Evolutionary conservation across 2,888 invertebrate genomes (phyloP), one percentile per base, ranked within the genome.

Genomic region (Orthonevra nobilis): DNA sequence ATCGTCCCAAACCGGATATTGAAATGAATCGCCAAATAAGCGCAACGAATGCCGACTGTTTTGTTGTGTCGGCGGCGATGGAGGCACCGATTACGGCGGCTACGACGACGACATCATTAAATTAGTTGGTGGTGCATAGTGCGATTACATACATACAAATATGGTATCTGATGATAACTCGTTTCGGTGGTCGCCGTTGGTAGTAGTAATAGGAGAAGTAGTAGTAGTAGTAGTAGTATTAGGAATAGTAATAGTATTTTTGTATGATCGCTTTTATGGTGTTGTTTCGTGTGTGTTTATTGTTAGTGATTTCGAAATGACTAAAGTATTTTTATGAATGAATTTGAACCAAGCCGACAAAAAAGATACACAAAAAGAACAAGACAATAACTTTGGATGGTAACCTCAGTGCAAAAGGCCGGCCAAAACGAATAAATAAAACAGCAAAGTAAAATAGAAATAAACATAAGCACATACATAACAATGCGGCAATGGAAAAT

Each of bases 241-340:
- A n/a, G n/a, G n/a, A n/a, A n/a, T n/a, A n/a, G n/a, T n/a, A n/a
- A n/a, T n/a, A n/a, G 44, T 63, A 46, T n/a, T 58, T 64, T 26
- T n/a, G 17, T 17, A 36, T 61, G 46, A 14, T 19, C 36, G 20
- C 23, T 17, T 26, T 36, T 48, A 48, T 19, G 30, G 46, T 46
- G 15, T 40, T 38, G 20, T 10, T 44, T 4, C 42, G 56, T 73
- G 28, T 66, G 60, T 60, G 42, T 32, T 14, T 46, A 32, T 38
- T 17, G 3, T 23, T 4, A 23, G 52, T 60, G 26, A 46, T 66
- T 54, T 60, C 14, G 40, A 61, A 58, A 46, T 20, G 60, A 10
- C 32, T 28, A 17, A 61, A 54, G 56, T 63, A 56, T 46, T 69
- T 75, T 75, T 69, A 68, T 75, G 74, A 75, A 75, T 75, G 74